Evolutionary conservation across 92 coral and sea anemone genomes (phyloP).

Genomic region (Porites rus): DNA sequence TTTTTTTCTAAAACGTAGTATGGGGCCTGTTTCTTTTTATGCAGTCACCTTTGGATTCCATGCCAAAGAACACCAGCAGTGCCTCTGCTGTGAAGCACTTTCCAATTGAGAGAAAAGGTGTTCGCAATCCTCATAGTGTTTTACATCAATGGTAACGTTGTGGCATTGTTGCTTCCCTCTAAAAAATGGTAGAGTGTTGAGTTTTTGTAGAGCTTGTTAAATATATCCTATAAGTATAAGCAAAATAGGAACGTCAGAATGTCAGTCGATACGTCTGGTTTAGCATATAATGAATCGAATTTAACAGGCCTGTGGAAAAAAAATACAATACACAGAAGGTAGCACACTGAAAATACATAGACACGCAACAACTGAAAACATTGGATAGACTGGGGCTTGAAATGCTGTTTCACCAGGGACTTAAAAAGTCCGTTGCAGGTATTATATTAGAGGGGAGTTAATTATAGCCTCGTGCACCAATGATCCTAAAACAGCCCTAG

Average conservation of each 20-base stretch:
- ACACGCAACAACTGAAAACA: too few species aligned
- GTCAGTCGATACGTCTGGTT: too few species aligned
- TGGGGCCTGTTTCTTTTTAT: slow-evolving; percentile 36
- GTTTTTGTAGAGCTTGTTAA: slow-evolving; percentile 54
- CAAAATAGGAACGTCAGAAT: background rate
- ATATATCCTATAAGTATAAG: slow-evolving; percentile 5
- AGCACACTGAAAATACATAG: too few species aligned
- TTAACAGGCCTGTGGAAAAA: too few species aligned
- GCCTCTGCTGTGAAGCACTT: slow-evolving; percentile 54
- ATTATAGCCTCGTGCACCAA: too few species aligned
- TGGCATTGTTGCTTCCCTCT: slow-evolving; percentile 25
- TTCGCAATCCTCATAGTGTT: slow-evolving; percentile 68
- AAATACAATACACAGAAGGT: too few species aligned
- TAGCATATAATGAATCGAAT: too few species aligned
- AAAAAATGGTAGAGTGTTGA: slow-evolving; percentile 41
- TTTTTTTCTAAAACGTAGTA: slow-evolving; percentile 18
- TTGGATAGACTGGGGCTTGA: too few species aligned
- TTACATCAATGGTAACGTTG: slow-evolving; percentile 52
- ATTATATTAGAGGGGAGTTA: too few species aligned
- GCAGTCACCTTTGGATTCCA: slow-evolving; percentile 6
- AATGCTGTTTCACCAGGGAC: too few species aligned
- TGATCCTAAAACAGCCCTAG: too few species aligned
- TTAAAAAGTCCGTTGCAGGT: too few species aligned
- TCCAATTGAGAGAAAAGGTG: slow-evolving; percentile 52
- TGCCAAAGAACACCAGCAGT: slow-evolving; percentile 38